Base-by-base conservation (phyloP, 2,113 vertebrate genomes). In the Myxocyprinus asiaticus region DNA sequence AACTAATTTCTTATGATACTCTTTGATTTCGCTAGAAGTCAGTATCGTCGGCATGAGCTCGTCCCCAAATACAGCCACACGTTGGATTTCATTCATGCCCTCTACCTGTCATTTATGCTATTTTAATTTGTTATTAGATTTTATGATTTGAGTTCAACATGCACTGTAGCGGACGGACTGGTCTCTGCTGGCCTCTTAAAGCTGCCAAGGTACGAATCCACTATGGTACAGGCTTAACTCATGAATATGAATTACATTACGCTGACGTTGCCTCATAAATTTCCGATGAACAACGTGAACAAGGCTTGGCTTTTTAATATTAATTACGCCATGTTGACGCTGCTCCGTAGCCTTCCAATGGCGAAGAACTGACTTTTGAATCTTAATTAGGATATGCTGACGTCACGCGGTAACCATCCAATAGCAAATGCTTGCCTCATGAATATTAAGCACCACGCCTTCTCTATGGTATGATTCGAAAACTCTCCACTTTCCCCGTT, bases 381-480 rank as follows among this genome's bases (percentile, higher is more conserved):
- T 62, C 50, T 63, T 63, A 50, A 74, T 9, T 33, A 47, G 4
- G 14, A 7, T 10, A 0, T 33, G 43, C 3, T 61, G 45, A 50
- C 11, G 6, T 17, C 9, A 7, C 56, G 7, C 8, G 9, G 2
- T 8, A 48, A 9, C 0, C 44, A 6, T 8, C 62, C 14, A 66
- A 76, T 76, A 76, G 62, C 74, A 2, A 11, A 44, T 0, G 12
- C 0, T 6, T 22, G 2, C 22, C 14, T 65, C 33, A 55, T 76
- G 6, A 76, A 76, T 76, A 76, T 76, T 55, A 44, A 53, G 7
- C 3, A 3, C 3, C 0, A 4, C 0, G 2, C 3, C 17, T 63
- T 74, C 17, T 48, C 55, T 58, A 42, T 74, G 62, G 71, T 74
- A 74, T 4, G 71, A 9, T 74, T n/a, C 11, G 15, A 42, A 7